A percentile compares a stretch with the other conserved stretches of the same genome.
phyloP scores from a whole-genome alignment of 2,797 vertebrate species.

The Myripristis jacobus region DNA sequence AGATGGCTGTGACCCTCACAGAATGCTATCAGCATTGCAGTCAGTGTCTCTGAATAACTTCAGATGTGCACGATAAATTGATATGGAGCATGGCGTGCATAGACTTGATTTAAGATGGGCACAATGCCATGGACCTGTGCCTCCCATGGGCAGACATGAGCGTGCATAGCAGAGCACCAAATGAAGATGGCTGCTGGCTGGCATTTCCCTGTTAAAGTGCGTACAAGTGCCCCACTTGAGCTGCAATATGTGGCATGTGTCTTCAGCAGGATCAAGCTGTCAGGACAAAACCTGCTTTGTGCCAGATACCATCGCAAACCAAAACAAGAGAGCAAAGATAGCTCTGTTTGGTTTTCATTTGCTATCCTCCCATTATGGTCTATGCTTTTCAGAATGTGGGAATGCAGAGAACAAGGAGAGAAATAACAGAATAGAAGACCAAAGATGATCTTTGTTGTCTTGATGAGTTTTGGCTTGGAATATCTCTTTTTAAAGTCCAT shows the following conservation, averaged over 20 bases:
- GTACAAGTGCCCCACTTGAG: conserved; percentile 63
- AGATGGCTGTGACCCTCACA: not conserved
- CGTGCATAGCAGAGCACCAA: conserved; percentile 70
- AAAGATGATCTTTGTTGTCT: not conserved
- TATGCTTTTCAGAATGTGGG: not conserved
- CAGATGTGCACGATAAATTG: conserved; percentile 38
- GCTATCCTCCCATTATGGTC: not conserved
- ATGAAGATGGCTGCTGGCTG: conserved; percentile 71
- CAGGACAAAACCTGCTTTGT: conserved; percentile 61
- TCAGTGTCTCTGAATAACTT: conserved; percentile 21
- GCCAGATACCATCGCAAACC: conserved; percentile 49
- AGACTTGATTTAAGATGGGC: conserved; percentile 42
- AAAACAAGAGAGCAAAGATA: conserved; percentile 37
- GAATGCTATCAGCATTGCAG: conserved; percentile 3
- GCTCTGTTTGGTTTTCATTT: conserved; percentile 22
- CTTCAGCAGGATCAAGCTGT: conserved; percentile 64
- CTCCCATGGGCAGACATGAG: conserved; percentile 41
- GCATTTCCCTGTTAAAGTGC: conserved; percentile 73
- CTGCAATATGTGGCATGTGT: conserved; percentile 71
- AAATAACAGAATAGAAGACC: not conserved
- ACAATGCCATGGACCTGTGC: conserved; percentile 37
- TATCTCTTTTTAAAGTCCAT: not conserved
- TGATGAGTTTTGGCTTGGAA: not conserved
- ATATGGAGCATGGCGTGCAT: conserved; percentile 33
- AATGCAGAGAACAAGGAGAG: not conserved